phyloP scores from a whole-genome alignment of 1,140 invertebrate species.

The Reticulitermes speratus region DNA sequence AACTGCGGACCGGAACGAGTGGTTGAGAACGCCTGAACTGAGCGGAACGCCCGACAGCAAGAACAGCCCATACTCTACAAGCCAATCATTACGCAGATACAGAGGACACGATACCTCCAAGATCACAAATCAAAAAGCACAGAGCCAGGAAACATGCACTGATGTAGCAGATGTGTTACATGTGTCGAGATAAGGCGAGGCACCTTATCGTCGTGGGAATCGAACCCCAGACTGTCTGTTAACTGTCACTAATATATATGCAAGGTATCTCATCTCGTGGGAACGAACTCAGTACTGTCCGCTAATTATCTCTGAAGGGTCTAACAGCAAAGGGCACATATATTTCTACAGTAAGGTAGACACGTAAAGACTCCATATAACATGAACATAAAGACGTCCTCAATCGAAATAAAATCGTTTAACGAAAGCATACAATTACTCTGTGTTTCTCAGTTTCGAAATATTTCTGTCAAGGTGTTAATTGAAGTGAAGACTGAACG shows the following conservation, averaged over 20 bases:
- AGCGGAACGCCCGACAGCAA: neutral
- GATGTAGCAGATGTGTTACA: neutral
- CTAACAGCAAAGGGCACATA: neutral
- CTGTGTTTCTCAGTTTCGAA: too few species aligned
- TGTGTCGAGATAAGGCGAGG: neutral
- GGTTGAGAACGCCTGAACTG: too few species aligned
- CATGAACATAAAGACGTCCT: too few species aligned
- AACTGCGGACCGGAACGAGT: too few species aligned
- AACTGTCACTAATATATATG: neutral
- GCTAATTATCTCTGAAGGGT: too few species aligned
- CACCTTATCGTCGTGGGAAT: neutral
- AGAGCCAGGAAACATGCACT: neutral
- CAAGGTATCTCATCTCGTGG: too few species aligned
- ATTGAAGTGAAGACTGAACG: too few species aligned
- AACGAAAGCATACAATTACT: too few species aligned
- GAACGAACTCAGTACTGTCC: too few species aligned
- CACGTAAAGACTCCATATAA: neutral
- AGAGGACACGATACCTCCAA: neutral
- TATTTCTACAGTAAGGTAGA: neutral
- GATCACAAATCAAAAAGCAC: neutral
- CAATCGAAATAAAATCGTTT: too few species aligned
- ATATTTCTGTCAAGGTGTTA: too few species aligned
- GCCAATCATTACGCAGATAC: neutral
- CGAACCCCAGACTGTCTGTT: neutral
- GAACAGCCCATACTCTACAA: neutral